These are phyloP conservation scores for Poeciliopsis paucimaculata DNA, from an alignment of 2,797 vertebrate genomes.

Conservation along the genomic window DNA sequence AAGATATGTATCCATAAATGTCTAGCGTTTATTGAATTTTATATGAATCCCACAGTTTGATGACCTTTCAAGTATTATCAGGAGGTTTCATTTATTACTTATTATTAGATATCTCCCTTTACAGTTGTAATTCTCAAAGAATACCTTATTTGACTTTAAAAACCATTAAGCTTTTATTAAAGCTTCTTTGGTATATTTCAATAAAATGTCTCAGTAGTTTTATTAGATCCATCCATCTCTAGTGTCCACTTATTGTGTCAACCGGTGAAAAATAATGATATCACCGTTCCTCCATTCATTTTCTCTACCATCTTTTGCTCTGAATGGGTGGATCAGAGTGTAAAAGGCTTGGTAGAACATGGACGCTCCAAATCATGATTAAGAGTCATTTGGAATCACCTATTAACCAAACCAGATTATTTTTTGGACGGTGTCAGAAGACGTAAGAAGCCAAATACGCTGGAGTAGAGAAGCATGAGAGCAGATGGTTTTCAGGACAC, in stretches of 20 bases:
- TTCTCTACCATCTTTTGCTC: background rate
- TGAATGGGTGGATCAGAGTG: background rate
- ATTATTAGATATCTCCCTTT: background rate
- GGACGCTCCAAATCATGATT: background rate
- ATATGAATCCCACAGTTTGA: background rate
- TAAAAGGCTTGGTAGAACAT: background rate
- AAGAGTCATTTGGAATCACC: background rate
- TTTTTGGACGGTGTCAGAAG: background rate
- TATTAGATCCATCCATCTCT: background rate
- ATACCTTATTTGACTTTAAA: background rate
- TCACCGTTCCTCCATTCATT: background rate
- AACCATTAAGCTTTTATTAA: background rate
- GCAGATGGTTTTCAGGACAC: background rate
- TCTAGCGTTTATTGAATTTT: background rate
- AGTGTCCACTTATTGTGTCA: background rate
- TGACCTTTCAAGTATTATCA: background rate
- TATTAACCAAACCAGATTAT: background rate
- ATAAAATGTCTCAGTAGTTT: background rate
- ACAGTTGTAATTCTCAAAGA: background rate
- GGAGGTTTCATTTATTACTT: background rate
- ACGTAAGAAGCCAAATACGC: background rate
- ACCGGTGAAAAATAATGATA: background rate
- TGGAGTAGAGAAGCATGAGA: background rate
- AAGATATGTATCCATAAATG: background rate
- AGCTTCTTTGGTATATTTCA: background rate